Percentiles rank a stretch among this genome's conserved stretches.
These are phyloP conservation scores for Ceratina japonica DNA, from an alignment of 1,140 invertebrate species.

Conservation along the genomic window DNA sequence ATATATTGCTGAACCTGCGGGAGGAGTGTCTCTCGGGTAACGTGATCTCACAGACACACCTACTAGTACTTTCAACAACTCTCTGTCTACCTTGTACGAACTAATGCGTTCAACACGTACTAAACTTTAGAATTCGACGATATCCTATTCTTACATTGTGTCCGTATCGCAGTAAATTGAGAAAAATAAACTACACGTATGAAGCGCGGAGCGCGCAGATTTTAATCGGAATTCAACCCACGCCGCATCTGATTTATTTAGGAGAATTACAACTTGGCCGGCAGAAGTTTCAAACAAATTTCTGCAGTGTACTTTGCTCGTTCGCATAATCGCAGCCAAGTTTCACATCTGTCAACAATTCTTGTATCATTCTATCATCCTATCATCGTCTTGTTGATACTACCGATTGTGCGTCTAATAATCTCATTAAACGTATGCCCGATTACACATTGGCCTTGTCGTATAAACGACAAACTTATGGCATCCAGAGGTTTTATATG, in stretches of 20 bases:
- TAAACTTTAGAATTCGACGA: neutral
- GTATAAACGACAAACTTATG: neutral
- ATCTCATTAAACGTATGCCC: constrained; percentile 42
- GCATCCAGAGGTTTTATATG: neutral
- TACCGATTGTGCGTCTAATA: constrained; percentile 34
- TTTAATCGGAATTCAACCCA: neutral
- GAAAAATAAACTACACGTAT: neutral
- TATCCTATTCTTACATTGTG: neutral
- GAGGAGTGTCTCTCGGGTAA: constrained; percentile 41
- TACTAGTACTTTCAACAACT: constrained; percentile 33
- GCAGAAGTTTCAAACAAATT: constrained; percentile 36
- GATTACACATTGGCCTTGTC: neutral
- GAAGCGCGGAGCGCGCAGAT: constrained; percentile 8
- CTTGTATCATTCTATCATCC: constrained; percentile 36
- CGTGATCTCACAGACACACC: constrained; percentile 49
- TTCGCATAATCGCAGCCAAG: constrained; percentile 40
- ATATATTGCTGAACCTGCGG: constrained; percentile 35
- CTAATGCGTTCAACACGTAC: neutral
- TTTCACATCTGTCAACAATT: constrained; percentile 37
- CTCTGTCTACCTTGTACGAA: neutral
- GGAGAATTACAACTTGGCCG: constrained; percentile 19
- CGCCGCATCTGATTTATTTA: constrained; percentile 9
- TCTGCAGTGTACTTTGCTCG: constrained; percentile 31
- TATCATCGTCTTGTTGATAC: constrained; percentile 31
- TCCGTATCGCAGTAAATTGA: neutral